Evolutionary conservation across 2,888 invertebrate genomes (phyloP), one percentile per base, ranked within the genome.

Genomic region (Chrysolina haemoptera): DNA sequence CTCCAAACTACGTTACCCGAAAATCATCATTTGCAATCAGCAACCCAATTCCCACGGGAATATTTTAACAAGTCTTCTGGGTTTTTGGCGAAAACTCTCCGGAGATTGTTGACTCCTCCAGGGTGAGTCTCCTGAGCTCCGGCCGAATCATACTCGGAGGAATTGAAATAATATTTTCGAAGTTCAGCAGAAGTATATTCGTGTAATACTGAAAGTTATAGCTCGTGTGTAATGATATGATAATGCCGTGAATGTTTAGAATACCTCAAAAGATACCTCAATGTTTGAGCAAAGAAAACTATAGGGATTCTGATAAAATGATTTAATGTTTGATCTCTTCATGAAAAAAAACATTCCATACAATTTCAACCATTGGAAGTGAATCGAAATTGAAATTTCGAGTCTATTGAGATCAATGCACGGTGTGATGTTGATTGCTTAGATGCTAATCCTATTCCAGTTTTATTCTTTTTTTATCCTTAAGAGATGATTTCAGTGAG

Each of bases 51-150:
- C 87, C 87, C 78, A 84, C 81, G 82, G 88, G 85, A 84, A 85
- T 86, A 83, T 85, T 84, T 82, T 84, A 87, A 86, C 85, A 86
- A 86, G 85, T 87, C 87, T 85, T 85, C 81, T 80, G 87, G 87
- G 86, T 85, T 80, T 83, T 82, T 79, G 79, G 74, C 80, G 68
- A 81, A 83, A 82, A 82, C 78, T 84, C 87, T 86, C 86, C 73
- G 73, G 86, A 85, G 86, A 79, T 79, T 77, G 77, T 76, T 71
- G 83, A 82, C 82, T 83, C 82, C 82, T 82, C 81, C 79, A 70
- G 80, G 82, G 80, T 71, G 77, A 67, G 82, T 82, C 84, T 83
- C 84, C 65, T 67, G 83, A 82, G 85, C 78, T 79, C 78, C 62
- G 62, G 73, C 76, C 77, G 78, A 80, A 81, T 80, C 78, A 82